Evolutionary conservation across 2,888 invertebrate species (phyloP).

Genomic region (Pachliopta kotzebuea): DNA sequence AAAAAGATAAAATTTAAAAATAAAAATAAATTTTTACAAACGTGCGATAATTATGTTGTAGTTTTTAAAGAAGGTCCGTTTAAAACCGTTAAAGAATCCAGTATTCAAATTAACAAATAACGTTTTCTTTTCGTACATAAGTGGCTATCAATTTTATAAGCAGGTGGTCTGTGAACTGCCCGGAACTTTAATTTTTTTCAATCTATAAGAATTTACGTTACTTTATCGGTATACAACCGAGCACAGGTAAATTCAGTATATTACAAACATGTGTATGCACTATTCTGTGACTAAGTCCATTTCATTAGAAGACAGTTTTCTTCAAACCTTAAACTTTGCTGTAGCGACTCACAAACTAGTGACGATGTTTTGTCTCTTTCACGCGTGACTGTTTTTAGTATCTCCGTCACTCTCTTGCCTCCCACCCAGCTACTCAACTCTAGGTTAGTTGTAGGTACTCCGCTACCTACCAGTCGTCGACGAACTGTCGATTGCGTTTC

Average conservation of each 20-base stretch:
- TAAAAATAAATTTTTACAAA: slow-evolving; percentile 6
- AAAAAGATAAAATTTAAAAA: no score
- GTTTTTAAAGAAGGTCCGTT: slow-evolving; percentile 27
- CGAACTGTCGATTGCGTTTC: slow-evolving; percentile 65
- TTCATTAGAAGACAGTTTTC: slow-evolving; percentile 53
- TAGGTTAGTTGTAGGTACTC: slow-evolving; percentile 50
- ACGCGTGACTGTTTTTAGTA: slow-evolving; percentile 42
- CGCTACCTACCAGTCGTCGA: slow-evolving; percentile 66
- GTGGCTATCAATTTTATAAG: slow-evolving; percentile 43
- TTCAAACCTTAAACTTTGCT: slow-evolving; percentile 61
- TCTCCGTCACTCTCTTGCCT: slow-evolving; percentile 59
- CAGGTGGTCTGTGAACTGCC: slow-evolving; percentile 52
- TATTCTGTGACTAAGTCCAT: slow-evolving; percentile 47
- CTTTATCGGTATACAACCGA: slow-evolving; percentile 69
- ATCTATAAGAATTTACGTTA: slow-evolving; percentile 75
- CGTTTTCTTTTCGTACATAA: slow-evolving; percentile 55
- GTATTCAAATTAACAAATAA: slow-evolving; percentile 61
- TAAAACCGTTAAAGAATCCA: slow-evolving; percentile 36
- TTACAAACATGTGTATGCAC: slow-evolving; percentile 50
- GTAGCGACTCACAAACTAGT: slow-evolving; percentile 47
- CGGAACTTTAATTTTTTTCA: slow-evolving; percentile 71
- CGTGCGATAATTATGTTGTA: not conserved
- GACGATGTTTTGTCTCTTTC: slow-evolving; percentile 60
- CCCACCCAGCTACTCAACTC: slow-evolving; percentile 64
- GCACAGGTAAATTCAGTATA: slow-evolving; percentile 75